Percentiles rank a stretch among this genome's conserved stretches.
Evolutionary conservation across 30 jellyfish, hydroid and myxozoan species (phyloP).

Genomic region (Sanderia malayensis): DNA sequence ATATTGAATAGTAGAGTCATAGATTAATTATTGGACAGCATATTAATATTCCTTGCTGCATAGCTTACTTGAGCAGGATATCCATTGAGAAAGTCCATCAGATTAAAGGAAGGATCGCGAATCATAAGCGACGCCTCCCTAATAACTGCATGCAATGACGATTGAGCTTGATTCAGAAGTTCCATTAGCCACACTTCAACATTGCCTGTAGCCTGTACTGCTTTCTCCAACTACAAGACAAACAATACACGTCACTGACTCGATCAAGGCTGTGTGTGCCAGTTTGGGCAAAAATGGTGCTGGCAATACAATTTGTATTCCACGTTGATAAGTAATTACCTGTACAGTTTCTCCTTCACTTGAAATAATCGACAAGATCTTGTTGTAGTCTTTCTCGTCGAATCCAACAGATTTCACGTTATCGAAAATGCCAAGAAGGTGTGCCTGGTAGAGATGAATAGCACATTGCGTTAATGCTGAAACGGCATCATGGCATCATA

Average conservation of each 20-base stretch:
- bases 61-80: conserved; percentile 95
- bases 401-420: conserved; percentile 90
- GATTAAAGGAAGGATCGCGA: conserved; percentile 72
- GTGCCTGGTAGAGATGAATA: conserved; percentile 58
- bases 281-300: not conserved
- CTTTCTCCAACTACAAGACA: conserved; percentile 78
- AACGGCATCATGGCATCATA: too few relatives aligned
- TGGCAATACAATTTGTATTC: too few relatives aligned
- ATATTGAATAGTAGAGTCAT: too few relatives aligned
- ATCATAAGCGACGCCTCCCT: conserved; percentile 83
- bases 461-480: too few relatives aligned
- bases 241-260: too few relatives aligned
- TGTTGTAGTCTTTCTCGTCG: conserved; percentile 83
- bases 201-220: conserved; percentile 87
- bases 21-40: too few relatives aligned
- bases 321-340: conserved; percentile 43
- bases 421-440: conserved; percentile 92
- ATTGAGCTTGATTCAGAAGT: conserved; percentile 69
- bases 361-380: conserved; percentile 82
- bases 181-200: conserved; percentile 91
- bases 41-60: too few relatives aligned
- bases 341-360: conserved; percentile 98
- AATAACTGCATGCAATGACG: conserved; percentile 83
- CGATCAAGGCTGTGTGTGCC: too few relatives aligned
- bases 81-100: conserved; percentile 78